Evolutionary conservation across 1,140 invertebrate species (phyloP).

Genomic region (Neotoxoptera formosana): DNA sequence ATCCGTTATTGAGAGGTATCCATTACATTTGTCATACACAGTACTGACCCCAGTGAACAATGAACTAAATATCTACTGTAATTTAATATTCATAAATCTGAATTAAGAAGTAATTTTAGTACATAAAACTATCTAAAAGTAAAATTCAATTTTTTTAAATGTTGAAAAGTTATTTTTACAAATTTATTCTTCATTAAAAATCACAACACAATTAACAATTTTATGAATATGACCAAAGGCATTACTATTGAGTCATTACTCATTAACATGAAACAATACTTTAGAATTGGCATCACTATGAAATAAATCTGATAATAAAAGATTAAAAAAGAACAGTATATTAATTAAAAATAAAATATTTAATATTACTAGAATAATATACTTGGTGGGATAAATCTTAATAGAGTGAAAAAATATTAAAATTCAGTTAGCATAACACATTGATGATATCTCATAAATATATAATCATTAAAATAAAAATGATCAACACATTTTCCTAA

Average conservation of each 20-base stretch:
- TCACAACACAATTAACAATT: neutral
- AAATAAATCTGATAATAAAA: neutral
- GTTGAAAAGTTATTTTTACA: neutral
- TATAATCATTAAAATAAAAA: neutral
- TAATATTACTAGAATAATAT: neutral
- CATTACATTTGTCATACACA: neutral
- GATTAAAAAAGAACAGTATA: neutral
- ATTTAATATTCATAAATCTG: neutral
- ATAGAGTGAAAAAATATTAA: conserved; percentile 2
- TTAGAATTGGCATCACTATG: neutral
- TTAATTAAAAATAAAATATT: neutral
- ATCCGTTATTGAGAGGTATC: too few species aligned
- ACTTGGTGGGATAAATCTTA: neutral
- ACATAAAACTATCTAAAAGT: neutral
- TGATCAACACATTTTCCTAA: neutral
- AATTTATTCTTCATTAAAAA: neutral
- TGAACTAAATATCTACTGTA: neutral
- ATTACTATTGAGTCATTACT: neutral
- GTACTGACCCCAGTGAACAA: neutral
- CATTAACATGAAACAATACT: neutral
- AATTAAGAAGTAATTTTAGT: neutral
- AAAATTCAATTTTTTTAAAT: neutral
- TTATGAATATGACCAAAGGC: neutral
- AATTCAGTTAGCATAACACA: neutral
- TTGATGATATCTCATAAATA: neutral